These are phyloP conservation scores for Dipus sagitta DNA, from an alignment of 2,797 vertebrate species.

Conservation along the genomic window DNA sequence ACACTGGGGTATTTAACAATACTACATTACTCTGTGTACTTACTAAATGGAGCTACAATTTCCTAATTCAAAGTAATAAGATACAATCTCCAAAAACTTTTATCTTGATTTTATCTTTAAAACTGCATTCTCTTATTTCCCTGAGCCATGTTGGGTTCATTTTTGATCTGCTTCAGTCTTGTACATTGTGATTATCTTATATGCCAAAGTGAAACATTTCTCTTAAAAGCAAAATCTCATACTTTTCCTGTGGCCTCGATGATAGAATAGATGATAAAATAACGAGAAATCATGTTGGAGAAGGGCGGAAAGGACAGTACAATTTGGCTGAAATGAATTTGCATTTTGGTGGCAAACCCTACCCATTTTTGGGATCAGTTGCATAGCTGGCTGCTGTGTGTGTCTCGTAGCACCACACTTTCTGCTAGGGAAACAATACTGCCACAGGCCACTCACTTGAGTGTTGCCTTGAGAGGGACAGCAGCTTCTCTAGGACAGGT, in stretches of 20 bases:
- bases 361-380: neutral
- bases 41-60: neutral
- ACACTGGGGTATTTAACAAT: neutral
- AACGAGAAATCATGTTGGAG: neutral
- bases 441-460: neutral
- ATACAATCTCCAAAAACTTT: neutral
- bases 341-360: neutral
- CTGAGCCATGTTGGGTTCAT: no score
- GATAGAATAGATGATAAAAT: neutral
- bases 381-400: neutral
- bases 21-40: slow-evolving; percentile 19
- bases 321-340: neutral
- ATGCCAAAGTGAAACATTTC: neutral
- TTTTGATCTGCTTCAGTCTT: no score
- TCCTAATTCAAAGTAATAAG: slow-evolving; percentile 47
- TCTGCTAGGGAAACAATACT: neutral
- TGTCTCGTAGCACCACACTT: neutral
- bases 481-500: neutral
- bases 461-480: neutral
- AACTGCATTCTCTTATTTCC: neutral
- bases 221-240: neutral
- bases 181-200: neutral
- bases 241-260: neutral
- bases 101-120: slow-evolving; percentile 9
- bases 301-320: neutral